Evolutionary conservation across 1,140 invertebrate genomes (phyloP).

Genomic region (Drosophila truncata): DNA sequence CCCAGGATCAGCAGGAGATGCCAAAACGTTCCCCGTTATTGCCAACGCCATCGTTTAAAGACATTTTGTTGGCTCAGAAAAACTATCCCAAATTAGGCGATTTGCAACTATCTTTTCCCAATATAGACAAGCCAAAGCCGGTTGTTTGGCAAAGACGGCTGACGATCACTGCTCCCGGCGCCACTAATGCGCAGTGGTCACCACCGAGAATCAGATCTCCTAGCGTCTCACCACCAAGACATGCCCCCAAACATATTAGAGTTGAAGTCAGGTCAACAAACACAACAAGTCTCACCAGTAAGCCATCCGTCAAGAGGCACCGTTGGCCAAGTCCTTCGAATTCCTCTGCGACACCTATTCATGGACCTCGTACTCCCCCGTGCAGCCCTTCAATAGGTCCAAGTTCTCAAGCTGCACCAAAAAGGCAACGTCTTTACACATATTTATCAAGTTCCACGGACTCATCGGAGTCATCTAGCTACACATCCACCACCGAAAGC

Average conservation of each 20-base stretch:
- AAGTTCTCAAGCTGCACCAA: background rate
- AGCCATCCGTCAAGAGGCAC: background rate
- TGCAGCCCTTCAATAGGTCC: background rate
- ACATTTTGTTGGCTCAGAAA: background rate
- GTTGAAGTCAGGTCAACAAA: background rate
- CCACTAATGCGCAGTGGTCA: background rate
- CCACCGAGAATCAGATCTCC: background rate
- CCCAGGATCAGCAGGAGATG: background rate
- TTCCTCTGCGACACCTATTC: background rate
- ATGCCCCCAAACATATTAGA: background rate
- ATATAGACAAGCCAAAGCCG: background rate
- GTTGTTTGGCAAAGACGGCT: background rate
- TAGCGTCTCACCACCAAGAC: background rate
- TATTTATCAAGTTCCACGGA: conserved; percentile 9
- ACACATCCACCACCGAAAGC: conserved; percentile 7
- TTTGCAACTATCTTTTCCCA: background rate
- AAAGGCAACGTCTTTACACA: conserved; percentile 11
- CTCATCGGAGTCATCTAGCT: conserved; percentile 22
- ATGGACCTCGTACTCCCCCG: conserved; percentile 2
- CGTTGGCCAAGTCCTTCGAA: background rate
- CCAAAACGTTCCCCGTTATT: conserved; percentile 7
- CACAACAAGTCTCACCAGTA: background rate
- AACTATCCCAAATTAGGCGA: background rate
- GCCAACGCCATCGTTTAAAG: conserved; percentile 25
- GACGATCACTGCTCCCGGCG: background rate